Evolutionary conservation across 2,888 invertebrate genomes (phyloP), one percentile per base, ranked within the genome.

Genomic region (Drosophila acutilabella): DNA sequence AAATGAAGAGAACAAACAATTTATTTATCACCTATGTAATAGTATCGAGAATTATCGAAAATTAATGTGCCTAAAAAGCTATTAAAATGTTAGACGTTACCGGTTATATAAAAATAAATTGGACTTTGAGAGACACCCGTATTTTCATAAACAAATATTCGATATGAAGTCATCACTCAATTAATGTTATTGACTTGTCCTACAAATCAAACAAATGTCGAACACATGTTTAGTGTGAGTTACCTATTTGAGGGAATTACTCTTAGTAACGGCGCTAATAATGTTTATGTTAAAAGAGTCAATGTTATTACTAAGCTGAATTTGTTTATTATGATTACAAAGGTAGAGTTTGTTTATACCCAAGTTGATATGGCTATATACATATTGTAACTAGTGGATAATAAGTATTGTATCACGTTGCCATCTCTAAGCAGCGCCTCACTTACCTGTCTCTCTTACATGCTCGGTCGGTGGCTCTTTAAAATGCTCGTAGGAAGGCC

Each of bases 401-500:
- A 42, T 40, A 23, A 20, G 30, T 72, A 71, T 71, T 42, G 4
- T 45, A 41, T 67, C 64, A 53, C 53, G 51, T 58, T 66, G 18
- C 56, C 78, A 78, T 77, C 78, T 53, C 72, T 71, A 67, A 64
- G 2, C 26, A 47, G 36, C 10, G 11, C 16, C 10, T 11, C 36
- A 64, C 41, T 74, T 74, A 78, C 78, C 76, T 76, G 79, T 78
- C 62, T 30, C 65, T 58, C 44, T 48, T 40, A 23, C 38, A 42
- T 50, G 30, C 45, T 40, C 30, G 2, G 30, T 8, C 30, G 7
- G 30, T 8, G 30, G 7, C 8, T 7, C 30, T 30, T 30, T 30
- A 30, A 30, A 30, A 30, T 8, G 6, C 8, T 1, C 0, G 30
- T 8, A 8, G 30, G 30, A 6, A 30, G 30, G 30, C 1, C 30